Conservation (phyloP, 2,888 invertebrate genomes). For the Pelosia muscerda region DNA sequence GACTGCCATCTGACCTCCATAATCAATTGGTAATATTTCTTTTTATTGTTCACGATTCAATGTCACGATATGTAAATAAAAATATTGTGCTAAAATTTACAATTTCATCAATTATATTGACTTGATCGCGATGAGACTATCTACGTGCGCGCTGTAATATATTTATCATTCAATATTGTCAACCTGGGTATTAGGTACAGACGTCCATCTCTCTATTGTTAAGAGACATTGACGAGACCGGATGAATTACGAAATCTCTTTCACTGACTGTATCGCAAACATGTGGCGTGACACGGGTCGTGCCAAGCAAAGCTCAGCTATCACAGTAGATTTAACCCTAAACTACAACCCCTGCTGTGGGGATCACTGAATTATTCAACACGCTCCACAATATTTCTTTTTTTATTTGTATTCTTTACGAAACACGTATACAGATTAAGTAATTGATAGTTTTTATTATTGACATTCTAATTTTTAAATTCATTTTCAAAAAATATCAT, state of each 20-base stretch:
- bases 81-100: too few species aligned
- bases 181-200: not conserved
- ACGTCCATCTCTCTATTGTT: slow-evolving; percentile 18
- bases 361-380: slow-evolving; percentile 61
- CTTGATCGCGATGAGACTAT: too few species aligned
- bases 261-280: slow-evolving; percentile 30
- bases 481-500: slow-evolving; percentile 17
- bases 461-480: not conserved
- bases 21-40: too few species aligned
- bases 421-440: slow-evolving; percentile 37
- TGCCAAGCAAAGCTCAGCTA: slow-evolving; percentile 38
- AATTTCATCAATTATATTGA: too few species aligned
- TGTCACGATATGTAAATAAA: too few species aligned
- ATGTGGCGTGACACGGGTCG: slow-evolving; percentile 50
- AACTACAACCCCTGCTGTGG: slow-evolving; percentile 39
- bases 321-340: slow-evolving; percentile 41
- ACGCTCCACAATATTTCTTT: slow-evolving; percentile 51
- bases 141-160: not conserved
- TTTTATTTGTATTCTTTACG: slow-evolving; percentile 41
- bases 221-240: slow-evolving; percentile 42
- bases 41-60: too few species aligned
- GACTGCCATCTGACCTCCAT: too few species aligned
- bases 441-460: slow-evolving; percentile 27
- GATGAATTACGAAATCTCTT: slow-evolving; percentile 36
- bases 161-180: not conserved